phyloP scores from a whole-genome alignment of 2,888 invertebrate species.

The Protophormia terraenovae region DNA sequence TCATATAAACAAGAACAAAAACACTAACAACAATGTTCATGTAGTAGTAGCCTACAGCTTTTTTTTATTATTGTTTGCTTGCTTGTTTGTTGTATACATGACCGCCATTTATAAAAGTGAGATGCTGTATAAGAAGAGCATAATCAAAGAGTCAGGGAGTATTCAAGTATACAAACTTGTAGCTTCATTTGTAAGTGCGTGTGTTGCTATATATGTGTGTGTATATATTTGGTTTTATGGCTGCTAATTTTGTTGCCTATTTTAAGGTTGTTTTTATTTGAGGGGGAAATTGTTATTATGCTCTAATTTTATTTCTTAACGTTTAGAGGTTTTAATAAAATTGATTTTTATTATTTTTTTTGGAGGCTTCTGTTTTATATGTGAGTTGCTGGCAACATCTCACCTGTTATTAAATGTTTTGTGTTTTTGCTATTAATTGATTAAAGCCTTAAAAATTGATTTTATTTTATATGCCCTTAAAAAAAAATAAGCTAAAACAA shows the following conservation, averaged over 20 bases:
- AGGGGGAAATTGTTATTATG: background rate
- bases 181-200: too few species aligned
- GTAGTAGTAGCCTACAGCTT: too few species aligned
- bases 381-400: background rate
- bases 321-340: constrained; percentile 21
- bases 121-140: too few species aligned
- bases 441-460: constrained; percentile 8
- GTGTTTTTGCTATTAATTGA: constrained; percentile 3
- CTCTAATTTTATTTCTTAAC: background rate
- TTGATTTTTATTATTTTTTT: constrained; percentile 10
- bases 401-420: background rate
- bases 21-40: too few species aligned
- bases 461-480: background rate
- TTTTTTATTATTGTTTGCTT: background rate
- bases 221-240: constrained; percentile 10
- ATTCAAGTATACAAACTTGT: too few species aligned
- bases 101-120: too few species aligned
- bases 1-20: too few species aligned
- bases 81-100: background rate
- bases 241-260: constrained; percentile 34
- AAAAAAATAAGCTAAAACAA: too few species aligned
- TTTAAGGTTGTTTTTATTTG: constrained; percentile 13
- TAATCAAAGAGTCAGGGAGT: too few species aligned
- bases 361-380: background rate
- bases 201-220: background rate